phyloP scores from a whole-genome alignment of 2,113 vertebrate genomes.

The Struthio camelus region DNA sequence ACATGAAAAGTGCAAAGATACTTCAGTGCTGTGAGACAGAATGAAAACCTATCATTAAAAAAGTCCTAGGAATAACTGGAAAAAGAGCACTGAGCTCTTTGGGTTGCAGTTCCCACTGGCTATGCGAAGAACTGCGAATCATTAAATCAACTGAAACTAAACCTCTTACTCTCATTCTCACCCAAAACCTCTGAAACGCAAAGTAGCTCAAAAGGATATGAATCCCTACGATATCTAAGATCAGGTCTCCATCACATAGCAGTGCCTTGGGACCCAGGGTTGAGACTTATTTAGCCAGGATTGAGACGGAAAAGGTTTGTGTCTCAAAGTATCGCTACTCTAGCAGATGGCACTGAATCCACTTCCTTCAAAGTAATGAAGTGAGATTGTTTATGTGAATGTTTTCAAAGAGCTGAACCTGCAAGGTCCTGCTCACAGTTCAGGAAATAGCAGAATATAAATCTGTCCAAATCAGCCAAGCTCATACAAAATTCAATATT shows the following conservation, averaged over 20 bases:
- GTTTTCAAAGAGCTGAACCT: constrained; percentile 71
- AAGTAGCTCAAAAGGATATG: background rate
- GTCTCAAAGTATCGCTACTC: background rate
- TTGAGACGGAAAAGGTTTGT: background rate
- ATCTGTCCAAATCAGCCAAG: constrained; percentile 72
- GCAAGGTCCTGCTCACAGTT: constrained; percentile 64
- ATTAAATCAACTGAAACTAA: background rate
- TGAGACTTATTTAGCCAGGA: background rate
- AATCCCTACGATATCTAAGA: background rate
- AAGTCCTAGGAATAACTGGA: background rate
- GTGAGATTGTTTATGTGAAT: constrained; percentile 64
- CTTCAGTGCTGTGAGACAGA: background rate
- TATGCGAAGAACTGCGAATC: background rate
- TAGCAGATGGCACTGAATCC: constrained; percentile 40
- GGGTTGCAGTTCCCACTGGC: background rate
- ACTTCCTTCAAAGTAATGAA: constrained; percentile 66
- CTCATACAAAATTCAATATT: constrained; percentile 54
- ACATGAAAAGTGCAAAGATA: background rate
- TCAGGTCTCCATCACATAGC: background rate
- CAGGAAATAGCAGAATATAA: constrained; percentile 78
- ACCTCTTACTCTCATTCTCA: background rate
- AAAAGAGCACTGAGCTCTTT: background rate
- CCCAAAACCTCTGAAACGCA: background rate
- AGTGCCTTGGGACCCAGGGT: background rate
- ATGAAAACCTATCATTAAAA: background rate